Percentiles rank a stretch among this genome's conserved stretches.
Conservation (phyloP, 2,113 vertebrate genomes). For the Toxotes chatareus region DNA sequence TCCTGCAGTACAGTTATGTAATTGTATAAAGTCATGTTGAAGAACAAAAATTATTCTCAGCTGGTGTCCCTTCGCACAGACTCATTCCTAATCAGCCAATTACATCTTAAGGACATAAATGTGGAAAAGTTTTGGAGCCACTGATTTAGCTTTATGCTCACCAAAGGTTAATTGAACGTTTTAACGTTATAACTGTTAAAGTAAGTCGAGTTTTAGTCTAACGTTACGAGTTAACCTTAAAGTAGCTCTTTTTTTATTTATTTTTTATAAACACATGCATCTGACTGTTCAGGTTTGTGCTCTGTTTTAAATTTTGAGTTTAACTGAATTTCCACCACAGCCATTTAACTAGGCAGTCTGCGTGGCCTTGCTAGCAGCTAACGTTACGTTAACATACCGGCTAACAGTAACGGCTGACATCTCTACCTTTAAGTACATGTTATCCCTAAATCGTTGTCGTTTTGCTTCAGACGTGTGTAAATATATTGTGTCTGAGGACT, state of each 20-base stretch:
- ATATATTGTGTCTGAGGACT: background rate
- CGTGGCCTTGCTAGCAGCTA: slow-evolving; percentile 74
- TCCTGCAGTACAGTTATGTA: slow-evolving; percentile 33
- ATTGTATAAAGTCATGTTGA: slow-evolving; percentile 26
- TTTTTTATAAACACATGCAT: background rate
- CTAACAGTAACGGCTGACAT: slow-evolving; percentile 50
- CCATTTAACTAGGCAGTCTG: slow-evolving; percentile 38
- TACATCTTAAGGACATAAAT: background rate
- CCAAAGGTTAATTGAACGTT: background rate
- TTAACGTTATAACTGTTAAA: background rate
- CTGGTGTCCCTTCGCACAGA: background rate
- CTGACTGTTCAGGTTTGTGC: background rate
- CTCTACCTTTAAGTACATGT: background rate
- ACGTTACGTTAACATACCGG: slow-evolving; percentile 47
- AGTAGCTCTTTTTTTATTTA: background rate
- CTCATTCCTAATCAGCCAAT: background rate
- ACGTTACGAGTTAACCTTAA: background rate
- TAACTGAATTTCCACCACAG: background rate
- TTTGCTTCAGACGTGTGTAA: background rate
- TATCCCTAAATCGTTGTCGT: background rate
- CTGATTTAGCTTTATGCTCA: background rate
- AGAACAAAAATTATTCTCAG: slow-evolving; percentile 17
- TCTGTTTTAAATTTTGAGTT: background rate
- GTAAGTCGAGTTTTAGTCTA: background rate
- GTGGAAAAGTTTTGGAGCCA: background rate